These are phyloP conservation scores for Tetrao urogallus DNA, from an alignment of 2,113 vertebrate genomes.

Conservation along the genomic window DNA sequence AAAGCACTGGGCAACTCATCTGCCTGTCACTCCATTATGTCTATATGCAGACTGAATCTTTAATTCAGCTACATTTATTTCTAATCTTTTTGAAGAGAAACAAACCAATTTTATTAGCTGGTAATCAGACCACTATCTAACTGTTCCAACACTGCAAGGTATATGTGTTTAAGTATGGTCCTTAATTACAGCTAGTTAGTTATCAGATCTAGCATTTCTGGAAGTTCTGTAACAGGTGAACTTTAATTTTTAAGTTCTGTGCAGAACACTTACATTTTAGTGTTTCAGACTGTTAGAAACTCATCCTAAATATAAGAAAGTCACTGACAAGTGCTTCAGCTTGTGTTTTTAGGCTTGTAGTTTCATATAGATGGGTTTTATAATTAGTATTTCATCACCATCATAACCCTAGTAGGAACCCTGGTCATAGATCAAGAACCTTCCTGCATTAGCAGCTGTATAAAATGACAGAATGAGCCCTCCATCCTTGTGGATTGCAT, in stretches of 20 bases:
- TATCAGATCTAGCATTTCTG: background rate
- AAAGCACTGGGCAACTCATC: background rate
- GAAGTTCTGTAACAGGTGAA: background rate
- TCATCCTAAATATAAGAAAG: background rate
- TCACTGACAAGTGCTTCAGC: background rate
- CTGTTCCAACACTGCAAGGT: background rate
- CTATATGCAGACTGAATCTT: background rate
- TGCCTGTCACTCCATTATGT: background rate
- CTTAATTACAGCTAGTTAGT: background rate
- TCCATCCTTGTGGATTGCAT: background rate
- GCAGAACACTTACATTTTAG: background rate
- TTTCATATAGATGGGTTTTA: slow-evolving; percentile 35
- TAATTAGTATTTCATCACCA: background rate
- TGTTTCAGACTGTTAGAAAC: background rate
- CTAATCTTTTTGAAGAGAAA: background rate
- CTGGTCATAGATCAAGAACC: slow-evolving; percentile 1
- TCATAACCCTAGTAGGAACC: background rate
- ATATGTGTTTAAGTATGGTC: background rate
- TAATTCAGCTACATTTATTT: background rate
- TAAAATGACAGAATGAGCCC: background rate
- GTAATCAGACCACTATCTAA: background rate
- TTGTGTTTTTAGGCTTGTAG: background rate
- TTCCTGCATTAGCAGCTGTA: background rate
- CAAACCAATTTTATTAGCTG: background rate
- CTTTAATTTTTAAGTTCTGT: background rate